Percentiles rank a stretch among this genome's conserved stretches.
These are phyloP conservation scores for Threskiornis aethiopicus DNA, from an alignment of 2,797 vertebrate species.

Conservation along the genomic window DNA sequence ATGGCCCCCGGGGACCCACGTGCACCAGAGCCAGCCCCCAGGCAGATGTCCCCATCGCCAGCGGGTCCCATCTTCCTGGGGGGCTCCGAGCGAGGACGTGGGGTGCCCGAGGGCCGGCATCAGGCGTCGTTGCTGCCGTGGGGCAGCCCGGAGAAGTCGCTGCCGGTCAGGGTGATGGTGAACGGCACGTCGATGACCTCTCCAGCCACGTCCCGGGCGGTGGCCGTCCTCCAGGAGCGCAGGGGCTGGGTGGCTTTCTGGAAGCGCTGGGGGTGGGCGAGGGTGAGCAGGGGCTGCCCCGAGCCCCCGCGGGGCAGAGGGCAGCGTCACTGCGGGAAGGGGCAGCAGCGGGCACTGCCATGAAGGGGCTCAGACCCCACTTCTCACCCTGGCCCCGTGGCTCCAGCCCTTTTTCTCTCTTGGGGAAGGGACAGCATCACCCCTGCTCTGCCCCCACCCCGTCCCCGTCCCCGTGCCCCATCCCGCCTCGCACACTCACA, in stretches of 20 bases:
- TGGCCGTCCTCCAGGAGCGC: constrained; percentile 77
- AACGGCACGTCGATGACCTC: constrained; percentile 75
- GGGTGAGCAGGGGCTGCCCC: not conserved
- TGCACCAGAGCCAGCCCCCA: not conserved
- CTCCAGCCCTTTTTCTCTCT: not conserved
- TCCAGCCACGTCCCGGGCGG: not conserved
- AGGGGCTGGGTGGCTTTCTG: constrained; percentile 79
- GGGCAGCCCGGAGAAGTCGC: constrained; percentile 69
- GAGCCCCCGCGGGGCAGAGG: not conserved
- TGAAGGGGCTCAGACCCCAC: not conserved
- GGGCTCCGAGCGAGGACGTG: not conserved
- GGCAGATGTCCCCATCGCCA: not conserved
- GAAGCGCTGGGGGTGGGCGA: constrained; percentile 75
- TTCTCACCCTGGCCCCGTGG: fast-evolving
- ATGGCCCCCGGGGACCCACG: not conserved
- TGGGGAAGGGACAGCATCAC: not conserved
- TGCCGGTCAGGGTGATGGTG: constrained; percentile 79
- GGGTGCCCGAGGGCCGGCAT: not conserved
- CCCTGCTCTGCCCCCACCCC: not conserved
- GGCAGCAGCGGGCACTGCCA: fast-evolving
- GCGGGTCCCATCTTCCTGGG: fast-evolving
- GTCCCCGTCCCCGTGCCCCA: not conserved
- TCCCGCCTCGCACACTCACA: constrained; percentile 68
- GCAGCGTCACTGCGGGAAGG: fast-evolving
- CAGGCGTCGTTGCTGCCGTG: constrained; percentile 3